Percentiles rank a stretch among this genome's conserved stretches.
Evolutionary conservation across 92 coral and sea anemone genomes (phyloP).

Genomic region (Pocillopora grandis): DNA sequence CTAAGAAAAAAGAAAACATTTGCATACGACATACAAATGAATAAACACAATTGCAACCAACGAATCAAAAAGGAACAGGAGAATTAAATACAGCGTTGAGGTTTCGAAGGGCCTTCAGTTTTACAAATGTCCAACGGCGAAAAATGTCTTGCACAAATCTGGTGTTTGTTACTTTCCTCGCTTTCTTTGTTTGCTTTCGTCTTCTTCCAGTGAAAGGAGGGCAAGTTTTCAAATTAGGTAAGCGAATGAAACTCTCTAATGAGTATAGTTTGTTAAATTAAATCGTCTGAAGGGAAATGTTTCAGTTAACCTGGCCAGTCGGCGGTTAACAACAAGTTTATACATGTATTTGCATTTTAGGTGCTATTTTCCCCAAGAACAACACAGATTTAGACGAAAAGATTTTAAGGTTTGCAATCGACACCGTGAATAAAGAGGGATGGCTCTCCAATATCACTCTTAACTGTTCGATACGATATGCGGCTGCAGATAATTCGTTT

Average conservation of each 20-base stretch:
- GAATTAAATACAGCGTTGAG: not conserved
- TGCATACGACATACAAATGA: constrained; percentile 3
- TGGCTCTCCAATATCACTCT: constrained; percentile 33
- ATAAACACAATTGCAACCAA: not conserved
- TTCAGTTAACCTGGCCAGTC: not conserved
- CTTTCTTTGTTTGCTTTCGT: too few relatives aligned
- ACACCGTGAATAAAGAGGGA: constrained; percentile 37
- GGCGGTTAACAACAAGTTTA: not conserved
- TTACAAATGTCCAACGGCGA: not conserved
- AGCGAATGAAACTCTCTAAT: not conserved
- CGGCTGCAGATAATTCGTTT: constrained; percentile 42
- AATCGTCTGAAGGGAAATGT: not conserved
- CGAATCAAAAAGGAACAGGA: not conserved
- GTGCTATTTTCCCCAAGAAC: constrained; percentile 53
- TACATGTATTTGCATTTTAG: constrained; percentile 13
- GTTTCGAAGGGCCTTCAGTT: not conserved
- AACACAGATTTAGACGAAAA: constrained; percentile 54
- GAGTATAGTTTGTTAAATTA: not conserved
- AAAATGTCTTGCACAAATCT: not conserved
- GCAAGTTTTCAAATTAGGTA: constrained; percentile 21
- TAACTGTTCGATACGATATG: constrained; percentile 44
- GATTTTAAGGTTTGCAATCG: constrained; percentile 62
- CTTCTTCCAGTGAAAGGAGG: constrained; percentile 5
- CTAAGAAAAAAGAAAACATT: constrained; percentile 2
- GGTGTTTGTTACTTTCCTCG: not conserved